Percentiles rank a stretch among this genome's conserved stretches.
Evolutionary conservation across 2,113 vertebrate genomes (phyloP).

Genomic region (Sterna hirundo): DNA sequence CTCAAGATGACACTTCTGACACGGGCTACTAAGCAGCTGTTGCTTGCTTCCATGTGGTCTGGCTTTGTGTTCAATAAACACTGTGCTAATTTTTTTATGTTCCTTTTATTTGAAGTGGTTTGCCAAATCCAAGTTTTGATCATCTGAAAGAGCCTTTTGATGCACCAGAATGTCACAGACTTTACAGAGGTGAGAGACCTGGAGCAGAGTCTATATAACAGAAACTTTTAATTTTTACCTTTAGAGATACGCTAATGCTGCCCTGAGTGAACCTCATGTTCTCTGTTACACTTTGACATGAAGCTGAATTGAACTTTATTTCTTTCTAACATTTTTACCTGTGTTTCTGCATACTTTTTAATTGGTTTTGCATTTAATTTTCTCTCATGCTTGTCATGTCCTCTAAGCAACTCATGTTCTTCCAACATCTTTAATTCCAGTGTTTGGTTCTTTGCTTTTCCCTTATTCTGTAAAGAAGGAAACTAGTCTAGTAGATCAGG

Average conservation of each 20-base stretch:
- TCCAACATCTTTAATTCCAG: not conserved
- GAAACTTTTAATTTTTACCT: not conserved
- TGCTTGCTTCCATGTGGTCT: not conserved
- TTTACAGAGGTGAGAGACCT: conserved; percentile 80
- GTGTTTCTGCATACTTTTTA: not conserved
- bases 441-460: not conserved
- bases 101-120: conserved; percentile 63
- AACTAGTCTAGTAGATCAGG: not conserved
- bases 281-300: not conserved
- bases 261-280: not conserved
- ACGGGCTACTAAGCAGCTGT: not conserved
- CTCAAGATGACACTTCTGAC: not conserved
- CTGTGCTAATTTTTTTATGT: not conserved
- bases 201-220: not conserved
- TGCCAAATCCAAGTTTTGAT: conserved; percentile 79
- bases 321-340: not conserved
- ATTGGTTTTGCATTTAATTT: not conserved
- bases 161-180: conserved; percentile 80
- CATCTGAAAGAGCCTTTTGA: conserved; percentile 82
- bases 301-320: not conserved
- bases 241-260: not conserved
- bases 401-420: not conserved
- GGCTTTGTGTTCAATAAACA: not conserved
- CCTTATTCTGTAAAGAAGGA: not conserved
- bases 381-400: not conserved